These are phyloP conservation scores for Hydractinia echinata DNA, from an alignment of 30 jellyfish, hydroid and myxozoan species.

Conservation along the genomic window DNA sequence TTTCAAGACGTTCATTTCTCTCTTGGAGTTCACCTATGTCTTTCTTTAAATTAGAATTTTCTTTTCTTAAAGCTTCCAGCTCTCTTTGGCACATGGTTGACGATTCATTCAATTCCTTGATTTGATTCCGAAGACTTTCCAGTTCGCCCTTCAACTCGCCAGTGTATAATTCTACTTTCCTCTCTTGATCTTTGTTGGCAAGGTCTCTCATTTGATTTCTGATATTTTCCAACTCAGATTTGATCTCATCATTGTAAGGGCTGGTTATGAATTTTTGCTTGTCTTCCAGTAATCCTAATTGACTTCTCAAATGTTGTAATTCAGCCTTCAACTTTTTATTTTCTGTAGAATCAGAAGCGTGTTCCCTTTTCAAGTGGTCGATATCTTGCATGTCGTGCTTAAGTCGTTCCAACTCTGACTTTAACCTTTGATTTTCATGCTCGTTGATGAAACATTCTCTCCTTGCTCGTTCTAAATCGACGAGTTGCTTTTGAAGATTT, in stretches of 20 bases:
- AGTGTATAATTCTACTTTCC: conserved; percentile 26
- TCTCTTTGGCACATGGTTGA: conserved; percentile 40
- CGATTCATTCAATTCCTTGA: conserved; percentile 25
- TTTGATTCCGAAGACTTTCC: conserved; percentile 22
- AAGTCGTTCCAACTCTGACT: conserved; percentile 2
- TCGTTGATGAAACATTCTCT: neutral
- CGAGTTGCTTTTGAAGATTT: conserved; percentile 4
- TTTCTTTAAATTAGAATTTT: neutral
- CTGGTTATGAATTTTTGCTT: conserved; percentile 13
- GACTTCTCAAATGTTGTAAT: conserved; percentile 23
- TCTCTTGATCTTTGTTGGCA: conserved; percentile 16
- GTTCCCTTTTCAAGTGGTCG: conserved; percentile 13
- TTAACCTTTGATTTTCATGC: conserved; percentile 14
- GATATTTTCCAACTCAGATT: conserved; percentile 36
- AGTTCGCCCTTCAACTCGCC: conserved; percentile 30
- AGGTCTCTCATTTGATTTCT: conserved; percentile 39
- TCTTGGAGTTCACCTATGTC: neutral
- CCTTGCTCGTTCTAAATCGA: neutral
- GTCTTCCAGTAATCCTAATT: conserved; percentile 28
- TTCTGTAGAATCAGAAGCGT: conserved; percentile 14
- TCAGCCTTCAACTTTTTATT: conserved; percentile 14
- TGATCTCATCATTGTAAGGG: conserved; percentile 28
- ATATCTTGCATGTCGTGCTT: conserved; percentile 8
- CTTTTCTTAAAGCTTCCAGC: conserved; percentile 25
- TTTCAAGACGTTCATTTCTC: conserved; percentile 22